A percentile compares a stretch with the other conserved stretches of the same genome.
Evolutionary conservation across 1,140 invertebrate genomes (phyloP).

Genomic region (Asbolus verrucosus): DNA sequence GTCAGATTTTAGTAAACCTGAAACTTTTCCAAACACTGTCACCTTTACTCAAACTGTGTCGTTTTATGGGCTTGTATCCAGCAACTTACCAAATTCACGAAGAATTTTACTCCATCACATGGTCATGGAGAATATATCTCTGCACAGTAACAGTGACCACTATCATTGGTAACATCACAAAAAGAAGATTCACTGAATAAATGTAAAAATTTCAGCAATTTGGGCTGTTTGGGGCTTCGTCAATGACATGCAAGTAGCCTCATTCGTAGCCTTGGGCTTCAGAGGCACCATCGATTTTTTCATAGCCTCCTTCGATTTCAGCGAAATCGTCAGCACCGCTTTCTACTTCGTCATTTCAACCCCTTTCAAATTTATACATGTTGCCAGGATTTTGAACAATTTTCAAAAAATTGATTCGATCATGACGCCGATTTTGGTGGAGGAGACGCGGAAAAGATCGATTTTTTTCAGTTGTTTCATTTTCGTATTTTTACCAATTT

Average conservation of each 20-base stretch:
- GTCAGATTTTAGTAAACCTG: neutral
- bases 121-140: neutral
- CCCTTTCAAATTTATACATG: slow-evolving; percentile 44
- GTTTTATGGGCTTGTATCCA: neutral
- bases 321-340: slow-evolving; percentile 44
- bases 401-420: slow-evolving; percentile 33
- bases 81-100: neutral
- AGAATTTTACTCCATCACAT: neutral
- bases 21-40: neutral
- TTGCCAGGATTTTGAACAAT: slow-evolving; percentile 41
- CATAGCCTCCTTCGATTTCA: slow-evolving; percentile 46
- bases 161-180: neutral
- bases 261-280: slow-evolving; percentile 1
- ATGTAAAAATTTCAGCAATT: neutral
- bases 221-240: neutral
- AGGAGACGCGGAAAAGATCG: neutral
- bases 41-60: neutral
- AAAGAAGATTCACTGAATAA: neutral
- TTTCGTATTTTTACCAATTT: neutral
- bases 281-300: slow-evolving; percentile 1
- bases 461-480: neutral
- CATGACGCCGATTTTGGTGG: neutral
- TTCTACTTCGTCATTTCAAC: slow-evolving; percentile 42
- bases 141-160: neutral
- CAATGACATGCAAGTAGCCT: slow-evolving; percentile 7